A percentile compares a stretch with the other conserved stretches of the same genome.
Evolutionary conservation across 2,113 vertebrate genomes (phyloP).

Genomic region (Brachyhypopomus occidentalis): DNA sequence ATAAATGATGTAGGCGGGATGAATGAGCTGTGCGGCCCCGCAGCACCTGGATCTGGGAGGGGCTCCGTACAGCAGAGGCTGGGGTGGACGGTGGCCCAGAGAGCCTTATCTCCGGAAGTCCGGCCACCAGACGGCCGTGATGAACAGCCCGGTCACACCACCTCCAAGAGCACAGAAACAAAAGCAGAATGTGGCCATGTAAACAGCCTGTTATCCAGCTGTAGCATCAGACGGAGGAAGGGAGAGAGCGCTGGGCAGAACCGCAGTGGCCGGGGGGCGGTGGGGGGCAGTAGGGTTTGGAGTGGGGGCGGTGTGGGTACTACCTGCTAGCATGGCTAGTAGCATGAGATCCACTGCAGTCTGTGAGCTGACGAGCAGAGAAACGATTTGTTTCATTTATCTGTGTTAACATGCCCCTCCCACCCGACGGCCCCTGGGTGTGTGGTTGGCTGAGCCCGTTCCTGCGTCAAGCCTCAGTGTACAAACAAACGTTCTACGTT

Average conservation of each 20-base stretch:
- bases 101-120: constrained; percentile 46
- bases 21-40: constrained; percentile 8
- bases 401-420: background rate
- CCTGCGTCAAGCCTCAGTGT: background rate
- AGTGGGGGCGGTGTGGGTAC: background rate
- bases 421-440: background rate
- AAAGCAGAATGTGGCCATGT: constrained; percentile 16
- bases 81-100: constrained; percentile 21
- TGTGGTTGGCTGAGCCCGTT: background rate
- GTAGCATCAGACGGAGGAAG: constrained; percentile 26
- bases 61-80: background rate
- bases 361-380: background rate
- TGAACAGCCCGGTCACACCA: constrained; percentile 28
- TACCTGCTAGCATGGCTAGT: background rate
- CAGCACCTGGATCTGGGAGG: background rate
- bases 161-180: constrained; percentile 10
- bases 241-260: background rate
- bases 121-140: background rate
- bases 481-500: too few species aligned
- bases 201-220: constrained; percentile 44
- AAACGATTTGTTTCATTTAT: background rate
- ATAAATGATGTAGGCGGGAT: constrained; percentile 25
- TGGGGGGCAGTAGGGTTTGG: too few species aligned
- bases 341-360: background rate
- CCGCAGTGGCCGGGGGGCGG: background rate